Percentiles rank a stretch among this genome's conserved stretches.
Conservation (phyloP, 2,113 vertebrate genomes). For the Pelusios castaneus region DNA sequence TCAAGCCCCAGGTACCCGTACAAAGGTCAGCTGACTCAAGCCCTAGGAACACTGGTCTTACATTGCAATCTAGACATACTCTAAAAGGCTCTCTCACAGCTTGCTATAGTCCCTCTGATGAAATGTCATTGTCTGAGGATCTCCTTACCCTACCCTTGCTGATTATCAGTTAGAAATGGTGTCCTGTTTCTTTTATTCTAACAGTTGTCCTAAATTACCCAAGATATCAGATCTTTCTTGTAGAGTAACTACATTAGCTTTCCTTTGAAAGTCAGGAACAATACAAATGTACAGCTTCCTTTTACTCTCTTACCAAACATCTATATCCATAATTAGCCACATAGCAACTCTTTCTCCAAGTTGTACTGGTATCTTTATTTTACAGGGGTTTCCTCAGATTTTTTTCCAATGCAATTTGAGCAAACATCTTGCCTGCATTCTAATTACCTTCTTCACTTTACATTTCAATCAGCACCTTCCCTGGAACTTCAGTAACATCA, state of each 20-base stretch:
- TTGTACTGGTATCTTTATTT: neutral
- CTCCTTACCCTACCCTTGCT: fast-evolving
- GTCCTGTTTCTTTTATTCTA: neutral
- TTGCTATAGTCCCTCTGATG: neutral
- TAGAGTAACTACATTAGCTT: neutral
- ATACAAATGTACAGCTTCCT: neutral
- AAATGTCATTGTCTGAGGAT: neutral
- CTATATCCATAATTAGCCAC: neutral
- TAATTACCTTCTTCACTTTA: neutral
- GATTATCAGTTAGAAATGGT: neutral
- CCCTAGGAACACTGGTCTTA: neutral
- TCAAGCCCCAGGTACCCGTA: neutral
- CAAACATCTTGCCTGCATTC: neutral
- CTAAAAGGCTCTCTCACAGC: neutral
- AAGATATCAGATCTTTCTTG: neutral
- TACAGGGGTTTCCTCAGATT: neutral
- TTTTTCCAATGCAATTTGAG: neutral
- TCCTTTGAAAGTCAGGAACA: slow-evolving; percentile 13
- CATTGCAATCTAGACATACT: neutral
- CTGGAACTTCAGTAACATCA: neutral
- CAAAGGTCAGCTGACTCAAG: neutral
- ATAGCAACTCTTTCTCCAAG: neutral
- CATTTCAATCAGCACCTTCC: neutral
- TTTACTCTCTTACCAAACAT: neutral
- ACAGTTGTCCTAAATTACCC: neutral